phyloP scores from a whole-genome alignment of 2,888 invertebrate species.

The Mimas tiliae region DNA sequence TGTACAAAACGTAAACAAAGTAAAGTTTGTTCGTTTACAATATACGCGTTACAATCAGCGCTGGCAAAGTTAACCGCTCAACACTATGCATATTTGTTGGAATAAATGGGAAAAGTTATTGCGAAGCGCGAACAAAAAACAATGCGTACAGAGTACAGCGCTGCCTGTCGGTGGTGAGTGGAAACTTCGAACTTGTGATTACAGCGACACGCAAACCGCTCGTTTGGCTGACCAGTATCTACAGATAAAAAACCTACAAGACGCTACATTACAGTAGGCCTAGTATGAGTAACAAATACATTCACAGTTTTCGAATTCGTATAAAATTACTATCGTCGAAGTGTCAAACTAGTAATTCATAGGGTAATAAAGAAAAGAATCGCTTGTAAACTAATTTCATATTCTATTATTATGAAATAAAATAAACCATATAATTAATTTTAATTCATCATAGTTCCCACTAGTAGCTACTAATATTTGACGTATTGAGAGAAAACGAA shows the following conservation, averaged over 20 bases:
- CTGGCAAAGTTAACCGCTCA: conserved; percentile 44
- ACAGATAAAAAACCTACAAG: not conserved
- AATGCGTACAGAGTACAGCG: conserved; percentile 51
- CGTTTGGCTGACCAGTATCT: conserved; percentile 37
- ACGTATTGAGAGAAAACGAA: no score
- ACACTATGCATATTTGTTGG: conserved; percentile 53
- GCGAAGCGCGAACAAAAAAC: conserved; percentile 46
- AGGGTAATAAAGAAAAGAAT: no score
- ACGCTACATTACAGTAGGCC: not conserved
- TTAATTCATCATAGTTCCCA: no score
- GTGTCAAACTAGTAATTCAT: no score
- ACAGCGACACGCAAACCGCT: conserved; percentile 50
- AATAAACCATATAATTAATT: no score
- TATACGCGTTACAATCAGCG: conserved; percentile 39
- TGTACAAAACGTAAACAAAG: conserved; percentile 20
- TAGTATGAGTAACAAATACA: no score
- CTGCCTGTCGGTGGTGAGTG: conserved; percentile 49
- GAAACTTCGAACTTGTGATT: conserved; percentile 48
- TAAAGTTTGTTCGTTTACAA: conserved; percentile 22
- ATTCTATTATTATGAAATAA: no score
- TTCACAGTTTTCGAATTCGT: no score
- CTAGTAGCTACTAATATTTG: no score
- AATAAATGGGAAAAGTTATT: conserved; percentile 62
- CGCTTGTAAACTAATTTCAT: no score
- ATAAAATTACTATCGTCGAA: no score